phyloP scores from a whole-genome alignment of 2,888 invertebrate species.

The Synergus japonicus region DNA sequence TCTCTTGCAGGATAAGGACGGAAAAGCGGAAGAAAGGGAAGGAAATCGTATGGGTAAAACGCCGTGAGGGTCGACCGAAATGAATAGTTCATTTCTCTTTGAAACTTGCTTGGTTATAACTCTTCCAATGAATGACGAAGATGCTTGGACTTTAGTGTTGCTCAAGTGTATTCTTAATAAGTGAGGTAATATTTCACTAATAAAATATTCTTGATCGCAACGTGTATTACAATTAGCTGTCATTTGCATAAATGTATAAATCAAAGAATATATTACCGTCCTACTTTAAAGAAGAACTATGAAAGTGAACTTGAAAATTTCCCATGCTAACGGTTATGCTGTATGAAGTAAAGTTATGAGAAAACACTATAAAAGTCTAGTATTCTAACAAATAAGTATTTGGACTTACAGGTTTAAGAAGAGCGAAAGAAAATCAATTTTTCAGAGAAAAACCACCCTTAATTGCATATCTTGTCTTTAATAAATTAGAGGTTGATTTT shows the following conservation, averaged over 20 bases:
- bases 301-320: not conserved
- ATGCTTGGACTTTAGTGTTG: not conserved
- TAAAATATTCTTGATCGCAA: not conserved
- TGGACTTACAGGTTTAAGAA: no score
- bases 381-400: no score
- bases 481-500: no score
- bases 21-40: slow-evolving; percentile 26
- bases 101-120: slow-evolving; percentile 49
- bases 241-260: no score
- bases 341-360: not conserved
- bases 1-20: slow-evolving; percentile 34
- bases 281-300: not conserved
- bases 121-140: not conserved
- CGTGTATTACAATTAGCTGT: no score
- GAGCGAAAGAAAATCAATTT: no score
- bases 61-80: slow-evolving; percentile 11
- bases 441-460: no score
- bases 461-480: no score
- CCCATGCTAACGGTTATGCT: not conserved
- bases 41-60: slow-evolving; percentile 15
- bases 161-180: not conserved
- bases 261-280: no score
- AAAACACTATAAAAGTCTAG: no score
- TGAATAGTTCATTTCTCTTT: slow-evolving; percentile 65
- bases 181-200: not conserved